Base-by-base conservation (phyloP, 2,113 vertebrate species). In the Cephalopholis sonnerati region DNA sequence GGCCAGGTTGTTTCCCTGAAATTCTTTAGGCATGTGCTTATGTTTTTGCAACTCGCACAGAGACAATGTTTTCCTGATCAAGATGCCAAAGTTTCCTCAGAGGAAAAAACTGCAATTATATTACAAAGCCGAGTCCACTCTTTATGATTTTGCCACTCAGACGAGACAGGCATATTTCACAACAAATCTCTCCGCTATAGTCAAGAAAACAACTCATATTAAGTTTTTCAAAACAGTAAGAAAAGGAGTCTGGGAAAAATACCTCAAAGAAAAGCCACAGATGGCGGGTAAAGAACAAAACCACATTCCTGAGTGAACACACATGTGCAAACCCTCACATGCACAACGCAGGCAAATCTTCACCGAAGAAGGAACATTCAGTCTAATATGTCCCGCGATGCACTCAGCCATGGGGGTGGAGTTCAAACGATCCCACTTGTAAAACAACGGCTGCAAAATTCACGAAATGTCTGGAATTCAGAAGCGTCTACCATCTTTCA, bases 231-330 rank as follows among this genome's bases (percentile, higher is more conserved):
- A 24, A 74, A 71, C 54, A 66, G 46, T 6, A 54, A 81, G 41
- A 70, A 69, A 91, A 80, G 77, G 65, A 92, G 87, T 88, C 66
- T 88, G 90, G 81, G 90, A 93, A 91, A 44, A 91, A 91, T 86
- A 78, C 81, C 81, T 89, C 81, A 72, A 87, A 89, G 83, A 85
- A 74, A 89, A 84, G 85, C 91, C 80, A 44, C 89, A 91, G 85
- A 94, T 90, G 90, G 88, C 70, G 78, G 69, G 51, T 64, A 64
- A 82, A 90, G 87, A 93, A 92, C 82, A 79, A 76, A 93, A 91
- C 64, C 87, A 65, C 91, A 93, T 94, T 94, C 93, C 92, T 93
- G 88, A 91, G 85, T 82, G 76, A 93, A 90, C 88, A 90, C 89
- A 91, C 87, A 93, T 91, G 92, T 88, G 87, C 83, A 80, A 79